Percentiles rank a stretch among this genome's conserved stretches.
These are phyloP conservation scores for Erpobdella octoculata DNA, from an alignment of 2,888 invertebrate genomes.

Conservation along the genomic window DNA sequence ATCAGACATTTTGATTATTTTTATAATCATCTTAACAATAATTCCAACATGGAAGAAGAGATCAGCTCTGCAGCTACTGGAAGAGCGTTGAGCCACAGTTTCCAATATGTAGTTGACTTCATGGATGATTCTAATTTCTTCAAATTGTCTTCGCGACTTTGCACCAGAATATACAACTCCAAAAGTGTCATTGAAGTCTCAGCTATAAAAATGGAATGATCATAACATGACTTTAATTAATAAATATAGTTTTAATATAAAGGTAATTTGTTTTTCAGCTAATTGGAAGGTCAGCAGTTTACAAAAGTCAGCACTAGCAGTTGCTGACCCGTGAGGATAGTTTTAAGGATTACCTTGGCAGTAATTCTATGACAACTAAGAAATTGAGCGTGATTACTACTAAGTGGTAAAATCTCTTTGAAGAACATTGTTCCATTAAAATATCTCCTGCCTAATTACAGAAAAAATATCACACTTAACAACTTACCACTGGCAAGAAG, in stretches of 20 bases:
- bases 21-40: neutral
- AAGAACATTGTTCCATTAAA: no score
- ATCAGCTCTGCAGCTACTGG: neutral
- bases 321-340: no score
- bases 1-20: neutral
- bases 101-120: neutral
- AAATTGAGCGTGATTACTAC: no score
- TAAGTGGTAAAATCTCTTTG: no score
- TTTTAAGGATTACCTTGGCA: no score
- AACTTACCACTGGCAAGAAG: neutral
- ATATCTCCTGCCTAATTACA: neutral
- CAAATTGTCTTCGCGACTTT: neutral
- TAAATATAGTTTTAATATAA: no score
- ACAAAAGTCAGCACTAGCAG: no score
- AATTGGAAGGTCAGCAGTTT: no score
- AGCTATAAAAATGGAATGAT: neutral
- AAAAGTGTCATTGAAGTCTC: conserved; percentile 19
- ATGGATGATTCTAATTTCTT: neutral
- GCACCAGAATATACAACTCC: conserved; percentile 9
- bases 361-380: no score
- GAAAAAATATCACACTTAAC: neutral
- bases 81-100: neutral
- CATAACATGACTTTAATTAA: no score
- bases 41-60: conserved; percentile 7
- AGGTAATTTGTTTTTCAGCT: no score